Evolutionary conservation across 2,888 invertebrate genomes (phyloP).

Genomic region (Pelosia muscerda): DNA sequence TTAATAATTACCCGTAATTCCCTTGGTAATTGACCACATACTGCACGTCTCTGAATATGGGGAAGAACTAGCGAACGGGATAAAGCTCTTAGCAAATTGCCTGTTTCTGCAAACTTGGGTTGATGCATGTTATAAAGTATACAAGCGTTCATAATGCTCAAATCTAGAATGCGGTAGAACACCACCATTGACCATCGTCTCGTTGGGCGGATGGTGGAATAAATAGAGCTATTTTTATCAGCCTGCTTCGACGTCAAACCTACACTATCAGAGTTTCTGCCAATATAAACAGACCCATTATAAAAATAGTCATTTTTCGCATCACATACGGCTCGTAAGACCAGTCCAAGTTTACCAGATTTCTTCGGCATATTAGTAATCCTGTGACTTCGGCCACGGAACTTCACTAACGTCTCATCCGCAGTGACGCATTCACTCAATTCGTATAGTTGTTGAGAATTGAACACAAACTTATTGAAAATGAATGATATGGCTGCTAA

Average conservation of each 20-base stretch:
- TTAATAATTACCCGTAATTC: constrained; percentile 30
- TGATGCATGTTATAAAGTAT: constrained; percentile 9
- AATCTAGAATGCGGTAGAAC: constrained; percentile 27
- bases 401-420: constrained; percentile 47
- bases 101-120: constrained; percentile 10
- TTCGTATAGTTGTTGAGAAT: constrained; percentile 5
- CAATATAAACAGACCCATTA: constrained; percentile 23
- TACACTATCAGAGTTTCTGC: constrained; percentile 15
- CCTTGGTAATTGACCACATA: constrained; percentile 19
- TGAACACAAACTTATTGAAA: constrained; percentile 23
- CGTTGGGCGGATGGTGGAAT: constrained; percentile 28
- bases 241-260: constrained; percentile 34
- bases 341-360: constrained; percentile 20
- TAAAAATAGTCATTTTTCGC: constrained; percentile 18
- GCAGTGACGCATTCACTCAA: constrained; percentile 42
- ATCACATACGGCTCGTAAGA: constrained; percentile 19
- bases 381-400: constrained; percentile 45
- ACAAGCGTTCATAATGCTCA: constrained; percentile 16
- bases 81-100: constrained; percentile 13
- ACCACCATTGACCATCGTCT: constrained; percentile 32
- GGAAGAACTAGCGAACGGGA: constrained; percentile 12
- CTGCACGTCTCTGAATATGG: constrained; percentile 13
- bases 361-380: constrained; percentile 47
- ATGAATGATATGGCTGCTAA: constrained; percentile 22
- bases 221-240: constrained; percentile 28